Base-by-base conservation (phyloP, 2,888 invertebrate genomes). In the Drosophila subquinaria region DNA sequence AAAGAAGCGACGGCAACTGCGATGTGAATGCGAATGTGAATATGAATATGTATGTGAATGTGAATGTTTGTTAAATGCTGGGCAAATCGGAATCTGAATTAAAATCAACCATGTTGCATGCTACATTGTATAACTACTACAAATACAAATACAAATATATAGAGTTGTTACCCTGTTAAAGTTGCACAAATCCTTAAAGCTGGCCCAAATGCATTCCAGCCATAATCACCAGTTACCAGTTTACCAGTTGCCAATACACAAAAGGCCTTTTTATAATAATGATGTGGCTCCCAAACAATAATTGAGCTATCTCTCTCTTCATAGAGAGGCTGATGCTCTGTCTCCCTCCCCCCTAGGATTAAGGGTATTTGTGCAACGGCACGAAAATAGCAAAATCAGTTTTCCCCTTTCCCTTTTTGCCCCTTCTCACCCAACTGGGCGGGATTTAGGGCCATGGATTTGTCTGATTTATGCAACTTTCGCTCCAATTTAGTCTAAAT, bases 301-400 rank as follows among this genome's bases (percentile, higher is more conserved):
- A 78, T 81, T 81, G 73, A 68, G 57, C 43, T n/a, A 30, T 27
- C 35, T 11, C 27, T 27, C 27, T 27, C 13, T 6, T 17, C 23
- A 23, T 23, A 23, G 27, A 27, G 53, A 33, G 27, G 48, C 50
- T 33, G 40, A 56, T 35, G 42, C 20, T 42, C 43, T 33, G 43
- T 27, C 57, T 33, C 30, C 8, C 30, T 6, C 30, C 30, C 27
- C 52, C 71, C 5, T 27, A 27, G 79, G 79, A 82, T 82, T 80
- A 82, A 82, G 79, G 68, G 82, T 79, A 82, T 80, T 79, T 79
- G 79, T 76, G 81, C 68, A 42, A 27, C 60, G 65, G 55, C 60
- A 69, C 67, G 70, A 52, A 81, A 81, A 72, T 75, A 65, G 64
- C 63, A 70, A 56, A 48, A 48, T 30, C 42, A 17, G 38, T 11